Percentiles rank a stretch among this genome's conserved stretches.
Conservation (phyloP, 2,113 vertebrate species). For the Tretioscincus oriximinensis region DNA sequence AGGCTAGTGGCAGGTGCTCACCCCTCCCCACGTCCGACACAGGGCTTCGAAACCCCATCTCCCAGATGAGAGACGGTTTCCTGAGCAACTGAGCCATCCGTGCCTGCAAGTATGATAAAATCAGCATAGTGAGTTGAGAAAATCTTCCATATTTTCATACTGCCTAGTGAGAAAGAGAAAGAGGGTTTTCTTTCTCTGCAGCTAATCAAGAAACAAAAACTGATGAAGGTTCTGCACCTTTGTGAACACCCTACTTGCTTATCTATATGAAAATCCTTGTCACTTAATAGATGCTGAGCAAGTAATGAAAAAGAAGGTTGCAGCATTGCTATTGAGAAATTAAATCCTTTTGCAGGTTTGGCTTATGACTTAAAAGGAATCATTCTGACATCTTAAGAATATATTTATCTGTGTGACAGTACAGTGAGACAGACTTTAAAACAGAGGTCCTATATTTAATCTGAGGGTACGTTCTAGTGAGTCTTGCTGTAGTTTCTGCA, state of each 20-base stretch:
- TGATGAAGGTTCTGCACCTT: background rate
- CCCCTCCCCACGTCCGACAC: no score
- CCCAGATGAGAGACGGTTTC: no score
- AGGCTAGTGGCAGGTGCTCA: no score
- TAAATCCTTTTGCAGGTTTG: background rate
- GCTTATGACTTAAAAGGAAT: background rate
- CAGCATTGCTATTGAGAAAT: background rate
- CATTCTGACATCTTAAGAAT: no score
- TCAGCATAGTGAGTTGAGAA: no score
- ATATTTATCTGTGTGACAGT: background rate
- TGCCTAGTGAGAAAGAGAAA: background rate
- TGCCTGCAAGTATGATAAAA: no score
- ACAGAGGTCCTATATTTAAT: background rate
- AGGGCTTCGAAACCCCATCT: no score
- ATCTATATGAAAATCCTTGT: background rate
- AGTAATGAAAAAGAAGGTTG: background rate
- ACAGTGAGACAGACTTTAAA: background rate
- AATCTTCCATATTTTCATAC: no score
- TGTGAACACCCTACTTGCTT: background rate
- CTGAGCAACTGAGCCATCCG: no score
- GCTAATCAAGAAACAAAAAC: background rate
- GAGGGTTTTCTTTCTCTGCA: background rate
- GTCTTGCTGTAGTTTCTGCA: background rate
- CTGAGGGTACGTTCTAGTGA: background rate
- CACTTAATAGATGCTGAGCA: background rate